phyloP scores from a whole-genome alignment of 2,113 vertebrate species.

The Catharus minimus region DNA sequence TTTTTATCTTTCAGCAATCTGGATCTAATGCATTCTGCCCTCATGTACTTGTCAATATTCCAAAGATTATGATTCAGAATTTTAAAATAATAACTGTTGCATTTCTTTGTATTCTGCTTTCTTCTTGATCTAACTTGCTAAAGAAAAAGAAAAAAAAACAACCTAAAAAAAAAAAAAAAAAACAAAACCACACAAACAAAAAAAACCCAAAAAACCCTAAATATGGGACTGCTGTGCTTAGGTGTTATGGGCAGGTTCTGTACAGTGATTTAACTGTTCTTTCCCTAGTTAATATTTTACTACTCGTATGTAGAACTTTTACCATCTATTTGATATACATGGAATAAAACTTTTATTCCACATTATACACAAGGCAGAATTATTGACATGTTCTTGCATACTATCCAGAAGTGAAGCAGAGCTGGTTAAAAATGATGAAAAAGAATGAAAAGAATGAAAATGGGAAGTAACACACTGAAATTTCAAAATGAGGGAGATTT shows the following conservation, averaged over 20 bases:
- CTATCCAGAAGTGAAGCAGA: background rate
- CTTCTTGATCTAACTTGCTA: background rate
- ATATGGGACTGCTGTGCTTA: background rate
- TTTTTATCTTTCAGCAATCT: background rate
- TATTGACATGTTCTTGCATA: background rate
- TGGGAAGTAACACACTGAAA: background rate
- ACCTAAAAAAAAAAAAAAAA: too few relatives aligned
- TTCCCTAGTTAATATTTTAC: background rate
- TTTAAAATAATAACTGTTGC: background rate
- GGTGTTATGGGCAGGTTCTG: background rate
- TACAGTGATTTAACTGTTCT: background rate
- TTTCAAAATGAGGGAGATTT: rapidly evolving
- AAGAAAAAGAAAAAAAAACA: background rate
- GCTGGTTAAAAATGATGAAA: background rate
- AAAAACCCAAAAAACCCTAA: rapidly evolving
- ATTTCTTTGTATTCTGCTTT: background rate
- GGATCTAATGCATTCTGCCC: background rate
- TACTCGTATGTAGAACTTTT: background rate
- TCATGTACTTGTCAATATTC: background rate
- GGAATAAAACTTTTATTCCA: background rate
- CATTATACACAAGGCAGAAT: background rate
- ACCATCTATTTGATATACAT: background rate
- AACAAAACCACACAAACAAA: too few relatives aligned
- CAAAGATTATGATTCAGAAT: background rate
- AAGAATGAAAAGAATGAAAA: background rate